Base-by-base conservation (phyloP, 1,140 invertebrate species). In the Scylla paramamosain region DNA sequence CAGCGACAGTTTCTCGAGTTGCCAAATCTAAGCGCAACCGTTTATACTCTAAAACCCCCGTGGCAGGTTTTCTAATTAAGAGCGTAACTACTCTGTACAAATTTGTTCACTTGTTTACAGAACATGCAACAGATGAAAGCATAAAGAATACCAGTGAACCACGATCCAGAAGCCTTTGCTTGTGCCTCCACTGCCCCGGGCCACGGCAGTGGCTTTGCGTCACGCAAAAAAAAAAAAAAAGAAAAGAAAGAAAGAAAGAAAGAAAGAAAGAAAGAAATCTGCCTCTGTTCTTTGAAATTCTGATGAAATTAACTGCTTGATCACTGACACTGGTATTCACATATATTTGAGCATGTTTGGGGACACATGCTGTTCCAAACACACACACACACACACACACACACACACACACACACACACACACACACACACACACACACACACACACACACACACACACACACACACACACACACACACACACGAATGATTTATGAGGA, bases 391-490 rank as follows among this genome's bases (percentile, higher is more conserved):
- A 59, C 52, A 59, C 52, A 59, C 52, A 59, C 52, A 59, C 52
- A 59, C 52, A 59, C 52, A 59, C 52, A 59, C 52, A 59, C 52
- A 59, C 52, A n/a, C 67, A 77, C 20, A n/a, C 67, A 77, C 25
- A 77, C 25, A 77, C 67, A n/a, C 25, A 77, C 67, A 77, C 67
- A 77, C 25, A n/a, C 16, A 77, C 67, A 77, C 67, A 77, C 67
- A 77, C 67, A 77, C 67, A 77, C 67, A 77, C 67, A 77, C 67
- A 77, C 67, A 77, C 67, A 77, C n/a, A 77, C 67, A 77, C 67
- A n/a, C 67, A 77, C 20, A 77, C 67, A n/a, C 67, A 77, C 67
- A 77, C 67, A n/a, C 67, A 77, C n/a, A 77, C 67, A 77, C 67
- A 77, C 67, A 77, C 0, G 67, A 77, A 77, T 77, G 67, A 77